Base-by-base conservation (phyloP, 1,140 invertebrate species). In the Ceratoteleas bidentatus region DNA sequence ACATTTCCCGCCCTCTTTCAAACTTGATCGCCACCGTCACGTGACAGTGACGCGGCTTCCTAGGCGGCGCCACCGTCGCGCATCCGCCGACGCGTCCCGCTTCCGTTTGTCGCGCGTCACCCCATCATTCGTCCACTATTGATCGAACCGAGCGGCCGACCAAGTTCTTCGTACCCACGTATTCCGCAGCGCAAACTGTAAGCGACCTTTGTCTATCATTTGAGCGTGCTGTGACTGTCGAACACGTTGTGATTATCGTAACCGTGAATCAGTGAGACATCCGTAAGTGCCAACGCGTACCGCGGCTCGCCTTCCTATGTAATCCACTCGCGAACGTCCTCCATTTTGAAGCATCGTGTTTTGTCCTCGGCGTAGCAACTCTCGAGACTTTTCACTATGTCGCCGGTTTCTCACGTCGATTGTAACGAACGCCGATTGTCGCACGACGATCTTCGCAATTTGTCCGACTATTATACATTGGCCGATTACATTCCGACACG, bases 301-400 rank as follows among this genome's bases (percentile, higher is more conserved):
- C 57, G 57, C 43, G 43, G 56, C 15, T 56, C 52, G 54, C 60
- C 66, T 78, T 72, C 60, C 60, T 78, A 58, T 72, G 53, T 72
- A 72, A 57, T 56, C 53, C 65, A 36, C 56, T 24, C 70, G 24
- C 1, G 24, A 24, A 62, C 10, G 11, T 72, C 75, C 75, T 78
- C 75, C 75, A 78, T 78, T 78, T 78, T 78, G 75, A 65, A 78
- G 54, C 75, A 66, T 62, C 75, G 66, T 69, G 58, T 72, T 72
- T 58, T 62, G 64, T 68, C 50, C 53, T 77, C 65, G 56, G 60
- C 61, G 58, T 58, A 50, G 36, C 38, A n/a, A 60, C 56, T 36
- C 56, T 36, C 54, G 49, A 57, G 57, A 32, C 47, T 32, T 75
- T 62, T 56, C 24, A 24, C 24, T 70, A 56, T 65, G 49, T 56